phyloP scores from a whole-genome alignment of 92 coral and sea anemone species.

The Chrysogorgia sp. region DNA sequence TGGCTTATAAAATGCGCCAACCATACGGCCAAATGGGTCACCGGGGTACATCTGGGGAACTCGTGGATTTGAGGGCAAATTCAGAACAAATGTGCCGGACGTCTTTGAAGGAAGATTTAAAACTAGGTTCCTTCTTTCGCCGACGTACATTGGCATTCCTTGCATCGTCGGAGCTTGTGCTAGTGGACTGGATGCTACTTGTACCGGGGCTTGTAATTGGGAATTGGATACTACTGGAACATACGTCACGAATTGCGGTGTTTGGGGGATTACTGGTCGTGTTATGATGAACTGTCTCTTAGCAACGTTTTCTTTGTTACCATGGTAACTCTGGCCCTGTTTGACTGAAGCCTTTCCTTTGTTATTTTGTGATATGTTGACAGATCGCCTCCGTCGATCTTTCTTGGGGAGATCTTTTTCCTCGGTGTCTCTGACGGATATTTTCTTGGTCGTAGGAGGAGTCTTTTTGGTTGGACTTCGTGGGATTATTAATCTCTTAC shows the following conservation, averaged over 20 bases:
- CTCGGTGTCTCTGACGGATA: background rate
- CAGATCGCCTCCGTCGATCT: background rate
- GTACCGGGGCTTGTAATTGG: constrained; percentile 43
- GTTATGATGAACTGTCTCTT: constrained; percentile 73
- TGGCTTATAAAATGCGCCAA: background rate
- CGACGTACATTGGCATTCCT: constrained; percentile 2
- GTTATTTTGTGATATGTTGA: background rate
- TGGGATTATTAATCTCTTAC: constrained; percentile 31
- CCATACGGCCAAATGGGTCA: background rate
- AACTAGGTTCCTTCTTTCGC: constrained; percentile 12
- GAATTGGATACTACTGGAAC: constrained; percentile 54
- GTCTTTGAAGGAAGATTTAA: constrained; percentile 11
- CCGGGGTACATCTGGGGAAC: constrained; percentile 13
- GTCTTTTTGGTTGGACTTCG: background rate
- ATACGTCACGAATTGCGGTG: constrained; percentile 58
- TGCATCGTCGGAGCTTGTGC: constrained; percentile 42
- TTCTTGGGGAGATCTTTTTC: background rate
- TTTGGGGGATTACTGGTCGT: constrained; percentile 40
- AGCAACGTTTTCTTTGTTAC: background rate
- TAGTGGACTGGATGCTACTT: constrained; percentile 46
- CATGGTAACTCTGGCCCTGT: background rate
- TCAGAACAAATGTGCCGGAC: constrained; percentile 10
- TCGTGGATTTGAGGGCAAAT: constrained; percentile 1
- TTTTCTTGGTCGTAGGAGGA: no score
- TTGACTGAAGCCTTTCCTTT: background rate